Evolutionary conservation across 2,888 invertebrate genomes (phyloP), one percentile per base, ranked within the genome.

Genomic region (Heliothis peltigera): DNA sequence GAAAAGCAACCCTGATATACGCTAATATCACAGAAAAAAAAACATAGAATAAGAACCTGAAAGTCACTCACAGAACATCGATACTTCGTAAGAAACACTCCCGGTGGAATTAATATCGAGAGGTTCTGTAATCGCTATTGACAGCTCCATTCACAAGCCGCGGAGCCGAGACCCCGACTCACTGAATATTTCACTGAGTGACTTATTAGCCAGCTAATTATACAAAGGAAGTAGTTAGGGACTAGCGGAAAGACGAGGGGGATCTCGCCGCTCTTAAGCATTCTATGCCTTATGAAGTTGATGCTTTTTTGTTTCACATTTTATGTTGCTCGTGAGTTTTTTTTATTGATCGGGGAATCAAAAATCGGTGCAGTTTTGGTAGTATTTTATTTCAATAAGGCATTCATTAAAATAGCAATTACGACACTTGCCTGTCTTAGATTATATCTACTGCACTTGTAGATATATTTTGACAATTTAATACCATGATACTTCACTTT

Each of bases 181-280:
- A 84, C 85, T 89, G 90, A 90, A 90, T 91, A 91, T 89, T 89
- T 89, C 89, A 87, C 84, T 84, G 86, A 82, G 87, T 86, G 89
- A 87, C 91, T 92, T 93, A 93, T 93, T 93, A 92, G 89, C 87
- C 74, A 71, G 85, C 90, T 94, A 93, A 94, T 93, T 94, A 94
- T 92, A 91, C 91, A 88, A 87, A 92, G 92, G 91, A 94, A 91
- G 92, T 91, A 87, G 87, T 87, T 82, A 84, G 86, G 86, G 87
- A 48, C 82, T 71, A 68, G 60, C 79, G 83, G 83, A 81, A 85
- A 80, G 75, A 78, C 77, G 79, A 77, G 83, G 85, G 85, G 82
- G 77, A 67, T 67, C 56, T 63, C 35, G 48, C 48, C 25, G 32
- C 63, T 71, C 69, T 60, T 58, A 54, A 66, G 48, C 43, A 75